Base-by-base conservation (phyloP, 2,113 vertebrate genomes). In the Mastomys natalensis region DNA sequence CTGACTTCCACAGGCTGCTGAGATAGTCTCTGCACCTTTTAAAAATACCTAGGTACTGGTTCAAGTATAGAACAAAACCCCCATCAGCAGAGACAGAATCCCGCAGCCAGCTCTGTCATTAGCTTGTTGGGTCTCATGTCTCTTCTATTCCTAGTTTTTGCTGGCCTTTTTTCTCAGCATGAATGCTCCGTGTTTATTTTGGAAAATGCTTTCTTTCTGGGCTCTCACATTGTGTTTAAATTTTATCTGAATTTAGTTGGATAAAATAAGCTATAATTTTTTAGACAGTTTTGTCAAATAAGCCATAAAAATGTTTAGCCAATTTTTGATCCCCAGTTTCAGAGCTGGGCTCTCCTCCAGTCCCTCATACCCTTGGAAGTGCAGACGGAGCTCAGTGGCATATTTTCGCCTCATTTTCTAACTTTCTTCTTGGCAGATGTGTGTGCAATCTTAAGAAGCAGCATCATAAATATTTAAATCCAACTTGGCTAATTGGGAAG, bases 261-360 rank as follows among this genome's bases (percentile, higher is more conserved):
- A 76, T 97, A 48, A 94, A 96, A 89, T 95, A 92, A 95, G 76
- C 94, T 94, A 73, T 95, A 96, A 93, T 97, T 98, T 96, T 95
- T 89, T 86, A 70, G 89, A 84, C 66, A 81, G 86, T 90, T 97
- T 96, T 95, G 68, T 95, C 94, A 94, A 97, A 95, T 95, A 96
- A 97, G 89, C 93, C 93, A 95, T 93, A 97, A 97, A 96, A 97
- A 93, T 84, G 74, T 97, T 97, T 96, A 95, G 95, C 93, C 94
- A 97, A 93, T 95, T 94, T 96, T 95, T 96, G 96, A 93, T 96
- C 77, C 94, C 97, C 9, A 51, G 43, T 95, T 96, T 93, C 82
- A 93, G 92, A 89, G 92, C 37, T 96, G 91, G 97, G 95, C 96
- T 97, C 73, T 48, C 40, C 55, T 97, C 96, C 96, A 93, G 97